These are phyloP conservation scores for Cercocebus atys DNA, from an alignment of 2,113 vertebrate species.

Conservation along the genomic window DNA sequence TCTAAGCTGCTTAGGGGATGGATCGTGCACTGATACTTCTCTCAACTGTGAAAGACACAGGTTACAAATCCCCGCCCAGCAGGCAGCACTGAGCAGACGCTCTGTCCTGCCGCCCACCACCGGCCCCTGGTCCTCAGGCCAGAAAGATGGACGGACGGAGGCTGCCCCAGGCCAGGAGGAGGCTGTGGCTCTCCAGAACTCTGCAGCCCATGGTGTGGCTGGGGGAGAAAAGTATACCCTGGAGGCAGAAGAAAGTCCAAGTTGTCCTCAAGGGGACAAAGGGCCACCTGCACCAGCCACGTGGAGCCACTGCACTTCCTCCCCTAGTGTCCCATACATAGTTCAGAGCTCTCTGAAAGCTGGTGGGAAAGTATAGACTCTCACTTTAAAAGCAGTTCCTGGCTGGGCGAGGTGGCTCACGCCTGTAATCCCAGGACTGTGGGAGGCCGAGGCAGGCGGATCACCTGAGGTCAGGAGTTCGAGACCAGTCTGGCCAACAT, in stretches of 20 bases:
- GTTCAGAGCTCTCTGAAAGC: background rate
- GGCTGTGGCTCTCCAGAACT: too few species aligned
- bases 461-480: background rate
- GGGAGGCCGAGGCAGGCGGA: background rate
- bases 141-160: background rate
- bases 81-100: background rate
- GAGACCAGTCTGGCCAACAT: background rate
- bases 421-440: background rate
- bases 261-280: background rate
- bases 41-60: too few species aligned
- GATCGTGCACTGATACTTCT: too few species aligned
- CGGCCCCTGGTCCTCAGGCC: background rate
- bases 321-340: fast-evolving
- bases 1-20: too few species aligned
- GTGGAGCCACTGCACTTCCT: fast-evolving
- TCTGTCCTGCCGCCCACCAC: too few species aligned
- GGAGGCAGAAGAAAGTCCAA: fast-evolving
- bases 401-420: background rate
- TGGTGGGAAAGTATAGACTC: fast-evolving
- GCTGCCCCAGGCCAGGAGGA: background rate
- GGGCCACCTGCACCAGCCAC: fast-evolving
- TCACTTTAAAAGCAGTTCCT: too few species aligned
- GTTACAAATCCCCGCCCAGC: background rate
- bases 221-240: background rate
- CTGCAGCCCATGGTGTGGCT: background rate